A percentile compares a stretch with the other conserved stretches of the same genome.
Evolutionary conservation across 92 coral and sea anemone genomes (phyloP).

Genomic region (Palythoa grandiflora): DNA sequence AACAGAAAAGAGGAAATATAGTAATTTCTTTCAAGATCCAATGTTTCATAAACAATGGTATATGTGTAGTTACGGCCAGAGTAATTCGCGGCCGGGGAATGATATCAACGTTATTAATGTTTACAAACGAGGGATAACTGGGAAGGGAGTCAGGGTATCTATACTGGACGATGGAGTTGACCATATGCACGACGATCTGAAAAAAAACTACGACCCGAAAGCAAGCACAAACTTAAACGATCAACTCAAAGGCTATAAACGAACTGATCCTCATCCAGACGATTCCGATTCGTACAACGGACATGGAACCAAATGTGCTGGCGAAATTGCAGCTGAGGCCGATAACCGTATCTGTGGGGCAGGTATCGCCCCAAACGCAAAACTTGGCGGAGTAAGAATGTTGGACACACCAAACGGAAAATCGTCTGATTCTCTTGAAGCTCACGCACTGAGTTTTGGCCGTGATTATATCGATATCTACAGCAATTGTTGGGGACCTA

Average conservation of each 20-base stretch:
- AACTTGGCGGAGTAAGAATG: constrained; percentile 94
- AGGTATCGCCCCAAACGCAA: constrained; percentile 90
- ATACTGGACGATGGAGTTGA: constrained; percentile 92
- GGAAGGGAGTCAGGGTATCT: constrained; percentile 86
- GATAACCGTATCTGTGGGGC: constrained; percentile 91
- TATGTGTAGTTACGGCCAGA: constrained; percentile 80
- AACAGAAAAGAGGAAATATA: constrained; percentile 54
- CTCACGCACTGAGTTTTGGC: constrained; percentile 81
- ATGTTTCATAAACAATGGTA: constrained; percentile 80
- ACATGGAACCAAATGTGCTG: constrained; percentile 96
- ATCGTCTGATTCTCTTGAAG: constrained; percentile 90
- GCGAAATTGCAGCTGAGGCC: constrained; percentile 93
- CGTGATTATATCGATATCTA: constrained; percentile 95
- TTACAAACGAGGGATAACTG: constrained; percentile 86
- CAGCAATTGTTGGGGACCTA: constrained; percentile 99
- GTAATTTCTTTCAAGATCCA: constrained; percentile 80
- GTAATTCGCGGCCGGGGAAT: constrained; percentile 56
- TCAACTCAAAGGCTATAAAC: constrained; percentile 20
- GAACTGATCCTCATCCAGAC: constrained; percentile 81
- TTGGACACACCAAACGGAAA: constrained; percentile 77
- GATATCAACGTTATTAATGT: constrained; percentile 87
- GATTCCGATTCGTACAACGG: constrained; percentile 93
- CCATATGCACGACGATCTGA: constrained; percentile 85
- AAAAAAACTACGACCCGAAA: constrained; percentile 87
- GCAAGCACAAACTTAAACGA: constrained; percentile 88